phyloP scores from a whole-genome alignment of 2,113 vertebrate species.

The Sapayoa aenigma region DNA sequence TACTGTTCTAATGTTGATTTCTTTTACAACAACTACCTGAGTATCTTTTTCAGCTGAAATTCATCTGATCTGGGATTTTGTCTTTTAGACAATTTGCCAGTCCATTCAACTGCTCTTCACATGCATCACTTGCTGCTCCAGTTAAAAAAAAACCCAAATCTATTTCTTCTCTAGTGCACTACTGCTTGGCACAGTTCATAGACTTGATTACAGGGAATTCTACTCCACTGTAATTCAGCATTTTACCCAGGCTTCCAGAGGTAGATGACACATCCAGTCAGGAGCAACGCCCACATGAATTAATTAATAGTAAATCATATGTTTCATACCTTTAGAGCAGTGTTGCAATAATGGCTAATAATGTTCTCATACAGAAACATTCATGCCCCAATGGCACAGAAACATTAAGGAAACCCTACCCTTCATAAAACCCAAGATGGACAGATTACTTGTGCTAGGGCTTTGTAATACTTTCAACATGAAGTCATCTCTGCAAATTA shows the following conservation, averaged over 20 bases:
- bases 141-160: neutral
- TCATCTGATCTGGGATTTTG: neutral
- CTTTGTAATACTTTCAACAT: slow-evolving; percentile 16
- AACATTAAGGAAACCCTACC: neutral
- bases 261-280: neutral
- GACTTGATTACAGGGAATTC: neutral
- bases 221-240: neutral
- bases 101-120: neutral
- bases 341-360: neutral
- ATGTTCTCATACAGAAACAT: neutral
- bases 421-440: neutral
- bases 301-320: neutral
- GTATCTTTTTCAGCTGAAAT: neutral
- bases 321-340: neutral
- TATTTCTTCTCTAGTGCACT: neutral
- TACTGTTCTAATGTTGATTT: neutral
- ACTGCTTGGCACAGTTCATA: neutral
- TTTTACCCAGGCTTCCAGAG: neutral
- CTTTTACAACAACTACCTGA: neutral
- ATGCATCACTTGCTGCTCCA: neutral
- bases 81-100: neutral
- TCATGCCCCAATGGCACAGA: neutral
- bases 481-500: slow-evolving; percentile 5
- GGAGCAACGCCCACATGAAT: neutral
- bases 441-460: neutral